phyloP scores from a whole-genome alignment of 2,113 vertebrate species.

The Ptychochromis oligacanthus region DNA sequence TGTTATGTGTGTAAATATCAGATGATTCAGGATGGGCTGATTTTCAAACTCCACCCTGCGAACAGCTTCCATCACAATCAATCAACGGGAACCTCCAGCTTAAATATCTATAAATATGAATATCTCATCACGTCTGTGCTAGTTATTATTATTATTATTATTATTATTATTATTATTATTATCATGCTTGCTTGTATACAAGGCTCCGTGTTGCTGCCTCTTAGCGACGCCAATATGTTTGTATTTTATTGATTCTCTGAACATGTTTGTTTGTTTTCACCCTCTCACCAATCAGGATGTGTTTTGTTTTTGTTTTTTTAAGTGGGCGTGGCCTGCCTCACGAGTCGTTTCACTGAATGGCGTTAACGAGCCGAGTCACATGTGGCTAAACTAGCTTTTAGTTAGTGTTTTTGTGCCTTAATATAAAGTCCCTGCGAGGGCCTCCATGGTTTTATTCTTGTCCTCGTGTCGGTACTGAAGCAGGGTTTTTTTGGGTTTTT shows the following conservation, averaged over 20 bases:
- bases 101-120: slow-evolving; percentile 54
- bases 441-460: not conserved
- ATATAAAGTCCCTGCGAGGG: slow-evolving; percentile 33
- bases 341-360: slow-evolving; percentile 48
- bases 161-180: slow-evolving; percentile 41
- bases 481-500: not conserved
- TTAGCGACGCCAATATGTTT: slow-evolving; percentile 62
- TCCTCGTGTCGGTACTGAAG: not conserved
- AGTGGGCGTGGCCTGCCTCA: slow-evolving; percentile 3
- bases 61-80: slow-evolving; percentile 62
- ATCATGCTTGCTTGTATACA: slow-evolving; percentile 72
- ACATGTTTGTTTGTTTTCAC: slow-evolving; percentile 17
- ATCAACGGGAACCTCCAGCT: slow-evolving; percentile 72
- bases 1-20: slow-evolving; percentile 92
- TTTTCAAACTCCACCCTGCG: slow-evolving; percentile 40
- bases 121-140: slow-evolving; percentile 62
- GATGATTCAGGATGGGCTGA: slow-evolving; percentile 84
- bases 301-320: not conserved
- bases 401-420: slow-evolving; percentile 72
- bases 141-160: slow-evolving; percentile 38
- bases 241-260: slow-evolving; percentile 58
- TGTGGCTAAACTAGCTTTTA: slow-evolving; percentile 45
- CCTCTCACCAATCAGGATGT: slow-evolving; percentile 38
- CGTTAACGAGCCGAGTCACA: slow-evolving; percentile 4
- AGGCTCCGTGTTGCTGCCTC: slow-evolving; percentile 67